Evolutionary conservation across 2,797 vertebrate species (phyloP).

Genomic region (Melanotaenia trifasciata): DNA sequence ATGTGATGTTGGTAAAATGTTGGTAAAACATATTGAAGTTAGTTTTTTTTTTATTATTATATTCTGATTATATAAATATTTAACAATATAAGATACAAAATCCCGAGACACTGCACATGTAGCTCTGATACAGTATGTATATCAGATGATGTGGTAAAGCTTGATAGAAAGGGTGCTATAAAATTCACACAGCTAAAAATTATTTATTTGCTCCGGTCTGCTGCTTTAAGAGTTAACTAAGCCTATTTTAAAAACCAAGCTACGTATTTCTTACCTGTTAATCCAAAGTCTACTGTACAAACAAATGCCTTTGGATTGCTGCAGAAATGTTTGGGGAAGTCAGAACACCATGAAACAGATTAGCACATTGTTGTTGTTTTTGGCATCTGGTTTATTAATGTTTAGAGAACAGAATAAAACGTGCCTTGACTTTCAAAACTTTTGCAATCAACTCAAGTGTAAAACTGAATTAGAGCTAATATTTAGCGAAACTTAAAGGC

Average conservation of each 20-base stretch:
- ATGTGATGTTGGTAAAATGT: background rate
- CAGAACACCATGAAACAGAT: background rate
- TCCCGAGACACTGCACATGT: background rate
- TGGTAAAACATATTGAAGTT: background rate
- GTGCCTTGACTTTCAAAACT: constrained; percentile 1
- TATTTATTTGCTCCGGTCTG: background rate
- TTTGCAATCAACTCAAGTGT: constrained; percentile 8
- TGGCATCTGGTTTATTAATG: background rate
- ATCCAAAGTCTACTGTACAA: background rate
- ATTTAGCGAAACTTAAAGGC: background rate
- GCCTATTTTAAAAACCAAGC: background rate
- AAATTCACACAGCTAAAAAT: background rate
- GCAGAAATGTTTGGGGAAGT: background rate
- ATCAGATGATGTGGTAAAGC: background rate
- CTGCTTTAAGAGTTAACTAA: background rate
- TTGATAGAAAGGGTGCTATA: background rate
- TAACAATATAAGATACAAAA: background rate
- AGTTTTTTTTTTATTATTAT: background rate
- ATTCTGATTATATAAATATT: background rate
- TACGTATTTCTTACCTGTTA: background rate
- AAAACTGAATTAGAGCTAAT: background rate
- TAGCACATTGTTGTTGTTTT: background rate
- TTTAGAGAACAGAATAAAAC: background rate
- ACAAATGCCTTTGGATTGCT: background rate
- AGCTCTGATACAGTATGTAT: background rate